These are phyloP conservation scores for Actinia equina DNA, from an alignment of 64 coral and sea anemone genomes.

Conservation along the genomic window DNA sequence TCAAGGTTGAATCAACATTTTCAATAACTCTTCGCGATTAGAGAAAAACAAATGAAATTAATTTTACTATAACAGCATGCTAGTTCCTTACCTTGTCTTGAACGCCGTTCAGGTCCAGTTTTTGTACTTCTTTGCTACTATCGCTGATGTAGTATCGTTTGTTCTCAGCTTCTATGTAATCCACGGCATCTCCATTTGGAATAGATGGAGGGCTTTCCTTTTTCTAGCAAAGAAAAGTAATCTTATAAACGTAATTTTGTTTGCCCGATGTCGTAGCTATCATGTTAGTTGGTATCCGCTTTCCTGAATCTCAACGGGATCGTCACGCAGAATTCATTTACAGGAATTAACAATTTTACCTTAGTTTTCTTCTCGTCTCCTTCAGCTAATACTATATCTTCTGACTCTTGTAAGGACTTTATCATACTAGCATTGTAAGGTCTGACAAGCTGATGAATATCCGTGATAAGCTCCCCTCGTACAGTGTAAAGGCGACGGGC, in stretches of 20 bases:
- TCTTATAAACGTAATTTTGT: background rate
- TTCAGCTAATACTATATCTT: background rate
- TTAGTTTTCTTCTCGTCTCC: slow-evolving; percentile 25
- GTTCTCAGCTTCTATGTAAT: slow-evolving; percentile 79
- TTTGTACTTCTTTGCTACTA: slow-evolving; percentile 1
- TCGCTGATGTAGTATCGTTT: slow-evolving; percentile 27
- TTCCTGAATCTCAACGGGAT: too few relatives aligned
- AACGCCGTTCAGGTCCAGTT: slow-evolving; percentile 19
- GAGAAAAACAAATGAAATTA: too few relatives aligned
- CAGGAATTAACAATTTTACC: background rate
- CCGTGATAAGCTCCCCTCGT: slow-evolving; percentile 75
- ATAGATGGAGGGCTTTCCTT: slow-evolving; percentile 6
- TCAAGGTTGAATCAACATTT: too few relatives aligned
- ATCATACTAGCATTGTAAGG: slow-evolving; percentile 43
- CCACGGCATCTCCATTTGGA: slow-evolving; percentile 63
- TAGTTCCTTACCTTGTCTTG: background rate
- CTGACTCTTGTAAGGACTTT: background rate
- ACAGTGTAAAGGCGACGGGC: slow-evolving; percentile 76
- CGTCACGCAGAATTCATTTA: too few relatives aligned
- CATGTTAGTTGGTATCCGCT: too few relatives aligned
- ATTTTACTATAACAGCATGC: background rate
- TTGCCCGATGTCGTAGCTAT: too few relatives aligned
- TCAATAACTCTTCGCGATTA: too few relatives aligned
- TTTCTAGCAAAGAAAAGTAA: slow-evolving; percentile 25
- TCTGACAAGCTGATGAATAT: slow-evolving; percentile 67